A percentile compares a stretch with the other conserved stretches of the same genome.
Evolutionary conservation across 2,797 vertebrate species (phyloP).

Genomic region (Parauchenoglanis ngamensis): DNA sequence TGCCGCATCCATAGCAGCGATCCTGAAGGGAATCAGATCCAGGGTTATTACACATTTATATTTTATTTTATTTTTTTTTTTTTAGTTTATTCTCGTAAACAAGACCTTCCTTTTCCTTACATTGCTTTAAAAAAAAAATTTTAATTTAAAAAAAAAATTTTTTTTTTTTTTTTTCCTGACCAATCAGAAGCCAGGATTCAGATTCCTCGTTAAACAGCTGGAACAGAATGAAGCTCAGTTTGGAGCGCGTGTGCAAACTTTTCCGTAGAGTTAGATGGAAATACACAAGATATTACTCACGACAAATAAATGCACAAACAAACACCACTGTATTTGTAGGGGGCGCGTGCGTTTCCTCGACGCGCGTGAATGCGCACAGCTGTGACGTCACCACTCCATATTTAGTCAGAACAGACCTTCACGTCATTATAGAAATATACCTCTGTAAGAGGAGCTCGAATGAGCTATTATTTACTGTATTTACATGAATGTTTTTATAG

Average conservation of each 20-base stretch:
- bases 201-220: background rate
- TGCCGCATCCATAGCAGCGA: conserved; percentile 37
- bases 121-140: too few species aligned
- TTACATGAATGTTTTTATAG: background rate
- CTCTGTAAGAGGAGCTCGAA: too few species aligned
- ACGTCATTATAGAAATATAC: background rate
- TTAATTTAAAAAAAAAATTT: too few species aligned
- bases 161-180: background rate
- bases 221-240: background rate
- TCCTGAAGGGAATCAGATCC: background rate
- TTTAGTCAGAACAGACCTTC: background rate
- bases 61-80: too few species aligned
- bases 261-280: background rate
- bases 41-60: too few species aligned
- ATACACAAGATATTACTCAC: background rate
- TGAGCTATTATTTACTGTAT: background rate
- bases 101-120: background rate
- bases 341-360: background rate
- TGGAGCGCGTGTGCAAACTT: background rate
- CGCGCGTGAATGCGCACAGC: too few species aligned
- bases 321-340: background rate
- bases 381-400: background rate
- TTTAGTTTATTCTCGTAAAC: background rate
- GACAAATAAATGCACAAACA: background rate
- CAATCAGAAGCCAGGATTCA: conserved; percentile 10